Percentiles rank a stretch among this genome's conserved stretches.
Conservation (phyloP, 1,140 invertebrate species). For the Ooceraea biroi region DNA sequence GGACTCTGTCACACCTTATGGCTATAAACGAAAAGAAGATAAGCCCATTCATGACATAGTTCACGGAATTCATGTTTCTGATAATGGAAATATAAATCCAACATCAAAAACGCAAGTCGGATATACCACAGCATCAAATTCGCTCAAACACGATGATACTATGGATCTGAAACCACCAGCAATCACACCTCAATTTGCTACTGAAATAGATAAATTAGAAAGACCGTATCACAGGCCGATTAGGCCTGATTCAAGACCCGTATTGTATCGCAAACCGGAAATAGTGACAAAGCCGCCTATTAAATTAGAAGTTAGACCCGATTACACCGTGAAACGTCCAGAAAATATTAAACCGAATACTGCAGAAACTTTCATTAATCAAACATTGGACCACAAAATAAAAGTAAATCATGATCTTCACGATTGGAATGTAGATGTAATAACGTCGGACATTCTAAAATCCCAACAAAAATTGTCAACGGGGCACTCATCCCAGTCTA, state of each 20-base stretch:
- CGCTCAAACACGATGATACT: conserved; percentile 73
- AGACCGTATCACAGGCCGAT: conserved; percentile 76
- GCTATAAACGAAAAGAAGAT: conserved; percentile 60
- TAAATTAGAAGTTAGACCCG: conserved; percentile 48
- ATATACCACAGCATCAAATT: conserved; percentile 24
- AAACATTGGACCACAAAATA: conserved; percentile 1
- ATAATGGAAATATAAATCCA: conserved; percentile 48
- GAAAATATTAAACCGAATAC: conserved; percentile 23
- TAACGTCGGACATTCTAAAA: neutral
- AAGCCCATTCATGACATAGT: conserved; percentile 75
- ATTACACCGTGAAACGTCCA: conserved; percentile 7
- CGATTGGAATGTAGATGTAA: conserved; percentile 42
- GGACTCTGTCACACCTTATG: conserved; percentile 64
- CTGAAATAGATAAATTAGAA: conserved; percentile 68
- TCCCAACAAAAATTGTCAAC: conserved; percentile 29
- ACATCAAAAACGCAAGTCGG: conserved; percentile 4
- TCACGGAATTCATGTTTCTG: conserved; percentile 70
- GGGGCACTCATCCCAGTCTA: conserved; percentile 20
- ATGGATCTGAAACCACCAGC: conserved; percentile 79
- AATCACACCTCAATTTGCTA: conserved; percentile 72
- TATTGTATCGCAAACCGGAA: conserved; percentile 65
- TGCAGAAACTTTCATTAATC: conserved; percentile 39
- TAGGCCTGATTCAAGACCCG: conserved; percentile 63
- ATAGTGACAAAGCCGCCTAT: conserved; percentile 63
- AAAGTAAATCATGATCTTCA: conserved; percentile 53